Percentiles rank a stretch among this genome's conserved stretches.
Conservation (phyloP, 2,888 invertebrate genomes). For the Acronicta aceris region DNA sequence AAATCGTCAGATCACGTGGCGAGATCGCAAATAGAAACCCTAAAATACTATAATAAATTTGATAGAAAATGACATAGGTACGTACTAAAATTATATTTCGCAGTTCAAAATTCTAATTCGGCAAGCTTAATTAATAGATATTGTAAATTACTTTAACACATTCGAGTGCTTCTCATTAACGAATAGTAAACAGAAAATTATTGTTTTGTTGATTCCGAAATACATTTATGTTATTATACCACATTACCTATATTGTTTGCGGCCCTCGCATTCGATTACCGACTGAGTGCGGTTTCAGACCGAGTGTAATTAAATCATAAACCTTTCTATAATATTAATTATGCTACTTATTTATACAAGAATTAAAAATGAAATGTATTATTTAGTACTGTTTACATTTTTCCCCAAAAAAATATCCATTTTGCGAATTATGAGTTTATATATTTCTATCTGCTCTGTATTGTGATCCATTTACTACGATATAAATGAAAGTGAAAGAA, state of each 20-base stretch:
- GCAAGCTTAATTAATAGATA: constrained; percentile 28
- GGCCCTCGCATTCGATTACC: constrained; percentile 27
- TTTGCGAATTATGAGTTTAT: no score
- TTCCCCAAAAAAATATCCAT: no score
- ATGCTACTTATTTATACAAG: not conserved
- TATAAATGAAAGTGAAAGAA: no score
- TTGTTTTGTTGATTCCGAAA: constrained; percentile 15
- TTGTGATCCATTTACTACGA: no score
- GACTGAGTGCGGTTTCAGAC: constrained; percentile 31
- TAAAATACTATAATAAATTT: no score
- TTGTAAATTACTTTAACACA: constrained; percentile 22
- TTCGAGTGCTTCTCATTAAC: constrained; percentile 21
- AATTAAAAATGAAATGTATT: no score
- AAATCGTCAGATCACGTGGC: no score
- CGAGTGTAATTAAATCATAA: constrained; percentile 12
- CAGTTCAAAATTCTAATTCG: not conserved
- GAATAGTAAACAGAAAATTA: constrained; percentile 37
- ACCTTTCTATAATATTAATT: constrained; percentile 8
- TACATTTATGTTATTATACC: not conserved
- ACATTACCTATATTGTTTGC: constrained; percentile 17
- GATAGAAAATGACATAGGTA: no score
- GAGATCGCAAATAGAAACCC: no score
- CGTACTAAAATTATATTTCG: not conserved
- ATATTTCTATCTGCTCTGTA: no score
- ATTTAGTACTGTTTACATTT: no score